Conservation (phyloP, 2,888 invertebrate genomes). For the Drosophila fulvimacula region DNA sequence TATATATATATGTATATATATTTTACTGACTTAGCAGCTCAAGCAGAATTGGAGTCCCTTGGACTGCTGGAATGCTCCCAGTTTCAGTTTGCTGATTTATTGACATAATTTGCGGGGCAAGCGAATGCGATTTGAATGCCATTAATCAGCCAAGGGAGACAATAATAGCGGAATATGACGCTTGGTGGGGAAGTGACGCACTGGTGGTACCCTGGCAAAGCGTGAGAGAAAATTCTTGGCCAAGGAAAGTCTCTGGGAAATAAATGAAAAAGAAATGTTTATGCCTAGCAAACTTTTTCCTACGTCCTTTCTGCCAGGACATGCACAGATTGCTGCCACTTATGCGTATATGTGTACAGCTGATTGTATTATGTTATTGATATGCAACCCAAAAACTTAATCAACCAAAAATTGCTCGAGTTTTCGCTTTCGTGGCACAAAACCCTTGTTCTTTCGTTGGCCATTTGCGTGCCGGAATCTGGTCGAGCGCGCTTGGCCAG, state of each 20-base stretch:
- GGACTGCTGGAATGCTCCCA: neutral
- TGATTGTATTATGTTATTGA: conserved; percentile 60
- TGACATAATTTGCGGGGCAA: conserved; percentile 58
- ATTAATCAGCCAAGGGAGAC: conserved; percentile 65
- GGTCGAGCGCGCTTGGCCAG: neutral
- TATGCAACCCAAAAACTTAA: conserved; percentile 73
- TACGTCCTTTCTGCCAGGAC: no score
- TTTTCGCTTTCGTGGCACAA: conserved; percentile 19
- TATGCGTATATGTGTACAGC: neutral
- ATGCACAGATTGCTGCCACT: no score
- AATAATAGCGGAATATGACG: conserved; percentile 37
- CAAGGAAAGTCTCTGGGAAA: neutral
- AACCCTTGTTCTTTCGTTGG: conserved; percentile 7
- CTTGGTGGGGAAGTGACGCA: neutral
- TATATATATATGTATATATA: neutral
- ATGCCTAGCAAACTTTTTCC: neutral
- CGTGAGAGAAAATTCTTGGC: no score
- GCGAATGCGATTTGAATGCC: conserved; percentile 65
- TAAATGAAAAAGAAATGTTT: no score
- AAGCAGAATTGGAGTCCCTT: neutral
- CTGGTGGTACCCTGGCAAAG: conserved; percentile 2
- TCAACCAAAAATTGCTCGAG: conserved; percentile 68
- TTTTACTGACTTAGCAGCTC: neutral
- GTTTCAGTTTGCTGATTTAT: conserved; percentile 56
- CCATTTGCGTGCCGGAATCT: conserved; percentile 42